Conservation (phyloP, 2,888 invertebrate genomes). For the Allygus modestus region DNA sequence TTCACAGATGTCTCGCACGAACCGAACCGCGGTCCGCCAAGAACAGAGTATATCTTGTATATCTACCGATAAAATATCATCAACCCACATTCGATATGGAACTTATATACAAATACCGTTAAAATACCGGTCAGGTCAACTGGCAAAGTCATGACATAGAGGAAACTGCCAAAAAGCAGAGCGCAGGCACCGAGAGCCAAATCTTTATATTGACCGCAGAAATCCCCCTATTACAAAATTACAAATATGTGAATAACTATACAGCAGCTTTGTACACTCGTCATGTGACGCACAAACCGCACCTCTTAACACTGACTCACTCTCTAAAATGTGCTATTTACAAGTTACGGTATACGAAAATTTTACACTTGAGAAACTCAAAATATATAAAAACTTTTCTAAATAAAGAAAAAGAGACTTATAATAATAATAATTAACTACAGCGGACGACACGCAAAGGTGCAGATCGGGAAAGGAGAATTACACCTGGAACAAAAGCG, state of each 20-base stretch:
- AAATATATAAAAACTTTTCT: constrained; percentile 57
- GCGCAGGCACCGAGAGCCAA: constrained; percentile 29
- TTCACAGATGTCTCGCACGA: neutral
- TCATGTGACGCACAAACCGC: constrained; percentile 16
- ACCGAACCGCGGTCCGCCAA: neutral
- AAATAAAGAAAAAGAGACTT: constrained; percentile 49
- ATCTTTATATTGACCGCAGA: constrained; percentile 29
- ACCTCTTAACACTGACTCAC: constrained; percentile 14
- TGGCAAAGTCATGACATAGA: neutral
- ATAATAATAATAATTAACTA: constrained; percentile 51
- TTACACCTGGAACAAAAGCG: constrained; percentile 42
- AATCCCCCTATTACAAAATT: constrained; percentile 57
- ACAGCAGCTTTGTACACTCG: constrained; percentile 45
- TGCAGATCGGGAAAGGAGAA: constrained; percentile 7
- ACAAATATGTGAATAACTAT: constrained; percentile 57
- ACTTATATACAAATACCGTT: constrained; percentile 50
- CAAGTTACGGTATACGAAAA: constrained; percentile 55
- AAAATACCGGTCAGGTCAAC: constrained; percentile 10
- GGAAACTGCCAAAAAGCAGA: constrained; percentile 48
- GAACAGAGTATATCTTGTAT: constrained; percentile 37
- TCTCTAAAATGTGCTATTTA: constrained; percentile 54
- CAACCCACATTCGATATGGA: constrained; percentile 45
- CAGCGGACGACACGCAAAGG: constrained; percentile 44
- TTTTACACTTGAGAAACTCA: constrained; percentile 51
- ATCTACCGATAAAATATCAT: constrained; percentile 44